phyloP scores from a whole-genome alignment of 2,888 invertebrate species.

The Phyllotreta cruciferae region DNA sequence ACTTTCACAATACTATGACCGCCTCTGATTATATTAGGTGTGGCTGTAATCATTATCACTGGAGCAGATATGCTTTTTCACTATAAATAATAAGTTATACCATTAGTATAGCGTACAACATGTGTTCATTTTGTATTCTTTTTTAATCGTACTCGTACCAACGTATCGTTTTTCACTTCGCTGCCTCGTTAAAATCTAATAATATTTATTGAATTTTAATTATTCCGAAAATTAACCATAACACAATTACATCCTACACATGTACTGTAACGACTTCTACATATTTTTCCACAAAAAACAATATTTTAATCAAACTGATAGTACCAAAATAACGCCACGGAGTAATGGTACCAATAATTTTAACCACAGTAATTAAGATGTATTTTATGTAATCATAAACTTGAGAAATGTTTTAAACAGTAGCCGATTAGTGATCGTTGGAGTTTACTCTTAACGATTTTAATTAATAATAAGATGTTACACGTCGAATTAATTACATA shows the following conservation, averaged over 20 bases:
- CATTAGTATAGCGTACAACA: conserved; percentile 2
- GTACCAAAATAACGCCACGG: too few species aligned
- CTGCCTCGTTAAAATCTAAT: conserved; percentile 14
- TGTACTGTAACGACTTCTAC: neutral
- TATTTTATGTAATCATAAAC: too few species aligned
- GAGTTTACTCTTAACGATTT: conserved; percentile 7
- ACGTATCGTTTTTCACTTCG: conserved; percentile 8
- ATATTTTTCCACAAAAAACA: too few species aligned
- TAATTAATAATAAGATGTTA: conserved; percentile 16
- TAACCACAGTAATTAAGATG: neutral
- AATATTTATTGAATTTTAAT: conserved; percentile 16
- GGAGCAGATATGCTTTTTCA: conserved; percentile 10
- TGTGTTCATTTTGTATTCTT: conserved; percentile 5
- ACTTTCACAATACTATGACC: neutral
- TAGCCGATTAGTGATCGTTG: conserved; percentile 18
- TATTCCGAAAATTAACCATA: conserved; percentile 14
- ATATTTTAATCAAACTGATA: too few species aligned
- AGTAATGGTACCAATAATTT: too few species aligned
- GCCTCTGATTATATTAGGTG: conserved; percentile 12
- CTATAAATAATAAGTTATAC: conserved; percentile 9
- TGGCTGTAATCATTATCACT: conserved; percentile 9
- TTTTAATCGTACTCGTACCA: neutral
- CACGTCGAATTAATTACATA: conserved; percentile 11
- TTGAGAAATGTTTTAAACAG: neutral
- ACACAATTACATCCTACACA: neutral